These are phyloP conservation scores for Meriones unguiculatus DNA, from an alignment of 2,113 vertebrate species.

Conservation along the genomic window DNA sequence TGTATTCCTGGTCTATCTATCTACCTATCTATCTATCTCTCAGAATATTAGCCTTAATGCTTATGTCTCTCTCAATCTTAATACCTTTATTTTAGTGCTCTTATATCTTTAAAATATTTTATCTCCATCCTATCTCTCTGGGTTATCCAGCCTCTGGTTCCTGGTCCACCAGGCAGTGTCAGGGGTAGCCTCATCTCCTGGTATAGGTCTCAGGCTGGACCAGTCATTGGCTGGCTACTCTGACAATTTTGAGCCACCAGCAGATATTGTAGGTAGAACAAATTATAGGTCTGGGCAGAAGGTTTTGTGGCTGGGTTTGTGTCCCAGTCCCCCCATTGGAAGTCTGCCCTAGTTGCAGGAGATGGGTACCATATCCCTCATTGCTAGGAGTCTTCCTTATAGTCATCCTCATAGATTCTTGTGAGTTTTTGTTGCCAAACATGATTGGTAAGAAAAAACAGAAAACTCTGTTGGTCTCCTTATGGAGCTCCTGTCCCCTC, in stretches of 20 bases:
- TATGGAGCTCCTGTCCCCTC: too few species aligned
- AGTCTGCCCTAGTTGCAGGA: background rate
- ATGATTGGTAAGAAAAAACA: background rate
- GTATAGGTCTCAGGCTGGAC: background rate
- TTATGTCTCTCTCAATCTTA: background rate
- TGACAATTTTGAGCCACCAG: background rate
- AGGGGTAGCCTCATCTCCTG: background rate
- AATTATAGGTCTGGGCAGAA: background rate
- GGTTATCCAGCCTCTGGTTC: background rate
- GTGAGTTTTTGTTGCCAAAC: background rate
- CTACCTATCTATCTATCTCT: background rate
- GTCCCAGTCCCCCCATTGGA: background rate
- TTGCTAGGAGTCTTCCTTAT: background rate
- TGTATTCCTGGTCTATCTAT: background rate
- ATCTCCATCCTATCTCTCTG: background rate
- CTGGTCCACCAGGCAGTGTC: background rate
- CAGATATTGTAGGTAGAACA: background rate
- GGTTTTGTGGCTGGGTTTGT: background rate
- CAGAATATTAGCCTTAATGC: background rate
- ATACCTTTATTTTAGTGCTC: background rate
- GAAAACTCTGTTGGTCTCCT: too few species aligned
- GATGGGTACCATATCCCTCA: background rate
- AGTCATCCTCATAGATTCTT: background rate
- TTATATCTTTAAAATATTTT: slow-evolving; percentile 8
- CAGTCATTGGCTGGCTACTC: background rate